Conservation (phyloP, 2,113 vertebrate genomes). For the Chionodraco myersi region DNA sequence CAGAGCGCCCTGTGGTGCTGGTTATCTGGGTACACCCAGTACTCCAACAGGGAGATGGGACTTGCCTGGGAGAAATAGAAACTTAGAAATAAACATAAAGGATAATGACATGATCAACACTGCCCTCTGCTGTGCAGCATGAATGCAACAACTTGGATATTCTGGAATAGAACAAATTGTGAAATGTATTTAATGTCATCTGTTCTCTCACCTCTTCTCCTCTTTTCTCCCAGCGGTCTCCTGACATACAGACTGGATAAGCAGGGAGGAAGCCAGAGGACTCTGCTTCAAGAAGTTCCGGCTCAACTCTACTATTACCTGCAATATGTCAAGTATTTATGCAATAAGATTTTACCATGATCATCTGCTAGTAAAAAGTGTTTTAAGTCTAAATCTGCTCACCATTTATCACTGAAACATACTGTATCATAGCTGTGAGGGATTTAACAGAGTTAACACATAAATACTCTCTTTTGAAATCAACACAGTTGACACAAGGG, state of each 20-base stretch:
- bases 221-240: constrained; percentile 29
- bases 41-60: constrained; percentile 15
- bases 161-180: neutral
- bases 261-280: neutral
- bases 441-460: neutral
- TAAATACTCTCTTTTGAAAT: neutral
- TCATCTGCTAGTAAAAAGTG: neutral
- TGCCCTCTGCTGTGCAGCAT: constrained; percentile 60
- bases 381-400: neutral
- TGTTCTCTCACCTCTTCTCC: constrained; percentile 44
- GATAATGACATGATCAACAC: constrained; percentile 24
- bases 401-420: neutral
- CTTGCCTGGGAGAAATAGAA: constrained; percentile 33
- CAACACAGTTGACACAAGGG: neutral
- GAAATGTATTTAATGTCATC: neutral
- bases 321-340: neutral
- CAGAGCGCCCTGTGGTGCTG: constrained; percentile 5
- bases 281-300: constrained; percentile 6
- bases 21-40: constrained; percentile 24
- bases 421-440: neutral
- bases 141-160: constrained; percentile 28
- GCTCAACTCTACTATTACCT: constrained; percentile 24
- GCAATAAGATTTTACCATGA: neutral
- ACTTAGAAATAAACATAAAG: neutral
- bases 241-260: constrained; percentile 10